Evolutionary conservation across 2,113 vertebrate genomes (phyloP), one percentile per base, ranked within the genome.

Genomic region (Alligator mississippiensis): DNA sequence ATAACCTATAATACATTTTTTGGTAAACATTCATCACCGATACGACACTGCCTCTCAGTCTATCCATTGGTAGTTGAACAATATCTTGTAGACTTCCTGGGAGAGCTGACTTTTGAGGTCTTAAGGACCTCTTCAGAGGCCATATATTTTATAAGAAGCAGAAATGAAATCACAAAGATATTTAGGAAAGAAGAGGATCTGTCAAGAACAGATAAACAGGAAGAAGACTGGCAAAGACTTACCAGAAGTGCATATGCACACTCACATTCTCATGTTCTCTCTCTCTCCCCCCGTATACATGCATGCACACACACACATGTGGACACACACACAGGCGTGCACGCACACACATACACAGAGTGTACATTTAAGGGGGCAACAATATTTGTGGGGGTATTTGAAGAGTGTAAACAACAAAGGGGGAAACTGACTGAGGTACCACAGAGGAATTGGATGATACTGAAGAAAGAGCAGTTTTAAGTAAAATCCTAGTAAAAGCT

Each of bases 391-490:
- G 66, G 80, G 47, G n/a, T 3, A 34, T 72, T 88, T 90, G 82
- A 92, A 94, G 92, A 85, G 90, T 82, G n/a, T 17, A 75, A 82
- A 66, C 77, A 72, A 4, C 9, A 87, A 89, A 77, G 22, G 70
- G 80, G 38, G 30, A 72, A 12, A 92, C 21, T 64, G 84, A 88
- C 34, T 66, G 80, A 79, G 64, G 64, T 93, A 86, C 92, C 81
- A 95, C 66, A 60, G 75, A 92, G 77, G 79, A 84, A 72, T 93
- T 87, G 90, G 82, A 88, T 1, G 82, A 38, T 93, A 93, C 87
- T 93, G 92, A 93, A 85, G 64, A 75, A 77, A 94, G 77, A 87
- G 93, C 92, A 88, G 93, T 81, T 57, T 92, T 70, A 94, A 93
- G 91, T 94, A 87, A 93, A 94, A 93, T 2, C 94, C 38, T 64